phyloP scores from a whole-genome alignment of 2,888 invertebrate species.

The Orthosia incerta region DNA sequence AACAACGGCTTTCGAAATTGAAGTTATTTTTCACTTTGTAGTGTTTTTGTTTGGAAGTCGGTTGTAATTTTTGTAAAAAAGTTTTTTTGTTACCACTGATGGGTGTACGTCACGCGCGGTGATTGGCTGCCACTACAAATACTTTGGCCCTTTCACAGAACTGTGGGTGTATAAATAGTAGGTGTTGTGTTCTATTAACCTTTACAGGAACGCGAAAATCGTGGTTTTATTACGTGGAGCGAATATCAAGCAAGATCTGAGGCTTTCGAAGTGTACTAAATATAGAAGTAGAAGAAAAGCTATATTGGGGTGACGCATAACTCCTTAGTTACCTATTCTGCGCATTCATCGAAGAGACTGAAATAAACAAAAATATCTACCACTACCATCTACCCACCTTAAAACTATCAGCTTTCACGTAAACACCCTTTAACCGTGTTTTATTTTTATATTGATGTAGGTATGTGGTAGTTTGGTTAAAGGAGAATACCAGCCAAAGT shows the following conservation, averaged over 20 bases:
- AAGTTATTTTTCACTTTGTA: too few relatives aligned
- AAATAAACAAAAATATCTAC: neutral
- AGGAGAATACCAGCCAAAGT: neutral
- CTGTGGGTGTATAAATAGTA: neutral
- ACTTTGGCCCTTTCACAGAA: neutral
- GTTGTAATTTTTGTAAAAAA: too few relatives aligned
- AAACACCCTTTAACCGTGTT: neutral
- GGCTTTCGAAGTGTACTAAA: neutral
- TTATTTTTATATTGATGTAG: conserved; percentile 4
- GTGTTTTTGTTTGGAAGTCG: too few relatives aligned
- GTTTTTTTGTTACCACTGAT: neutral
- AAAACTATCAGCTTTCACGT: neutral
- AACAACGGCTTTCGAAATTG: too few relatives aligned
- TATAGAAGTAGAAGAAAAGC: neutral
- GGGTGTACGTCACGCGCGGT: neutral
- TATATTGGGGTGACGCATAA: neutral
- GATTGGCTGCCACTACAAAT: neutral
- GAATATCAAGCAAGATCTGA: neutral
- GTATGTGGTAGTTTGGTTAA: neutral
- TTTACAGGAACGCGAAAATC: neutral
- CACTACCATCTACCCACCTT: too few relatives aligned
- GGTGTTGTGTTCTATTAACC: neutral
- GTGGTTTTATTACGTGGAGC: neutral
- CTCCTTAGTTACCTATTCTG: neutral
- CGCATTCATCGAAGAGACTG: neutral